Percentiles rank a stretch among this genome's conserved stretches.
Conservation (phyloP, 2,888 invertebrate species). For the Lasioglossum zephyrum region DNA sequence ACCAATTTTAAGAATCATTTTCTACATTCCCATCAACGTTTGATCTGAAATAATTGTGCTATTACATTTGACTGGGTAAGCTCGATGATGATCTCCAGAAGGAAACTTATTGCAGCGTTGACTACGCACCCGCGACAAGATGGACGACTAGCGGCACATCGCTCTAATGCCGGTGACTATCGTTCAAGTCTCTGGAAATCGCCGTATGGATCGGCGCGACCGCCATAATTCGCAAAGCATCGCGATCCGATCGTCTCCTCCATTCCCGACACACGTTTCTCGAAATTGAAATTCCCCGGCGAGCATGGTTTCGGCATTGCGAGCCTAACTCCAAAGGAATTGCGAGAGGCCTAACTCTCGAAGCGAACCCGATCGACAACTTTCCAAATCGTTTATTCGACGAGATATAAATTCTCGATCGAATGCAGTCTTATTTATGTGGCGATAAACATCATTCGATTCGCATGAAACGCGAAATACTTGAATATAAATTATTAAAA, state of each 20-base stretch:
- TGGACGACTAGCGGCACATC: slow-evolving; percentile 63
- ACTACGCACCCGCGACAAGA: slow-evolving; percentile 52
- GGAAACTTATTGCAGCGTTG: slow-evolving; percentile 11
- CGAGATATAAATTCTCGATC: neutral
- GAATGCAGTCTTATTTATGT: neutral
- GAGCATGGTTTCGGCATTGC: slow-evolving; percentile 30
- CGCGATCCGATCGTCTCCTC: slow-evolving; percentile 22
- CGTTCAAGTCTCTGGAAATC: slow-evolving; percentile 45
- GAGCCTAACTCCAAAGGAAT: neutral
- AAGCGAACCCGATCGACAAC: neutral
- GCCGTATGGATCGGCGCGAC: neutral
- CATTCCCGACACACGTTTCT: slow-evolving; percentile 44
- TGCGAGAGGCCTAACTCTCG: neutral
- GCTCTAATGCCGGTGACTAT: slow-evolving; percentile 49
- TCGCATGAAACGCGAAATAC: neutral
- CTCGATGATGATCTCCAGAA: neutral
- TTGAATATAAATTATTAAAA: neutral
- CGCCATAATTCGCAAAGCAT: slow-evolving; percentile 6
- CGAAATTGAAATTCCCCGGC: slow-evolving; percentile 42
- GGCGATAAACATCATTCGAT: neutral
- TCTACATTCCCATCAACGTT: neutral
- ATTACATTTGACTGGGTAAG: too few relatives aligned
- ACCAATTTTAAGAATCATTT: neutral
- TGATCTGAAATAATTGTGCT: neutral
- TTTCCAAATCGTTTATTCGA: neutral